Percentiles rank a stretch among this genome's conserved stretches.
Evolutionary conservation across 2,113 vertebrate genomes (phyloP).

Genomic region (Toxotes chatareus): DNA sequence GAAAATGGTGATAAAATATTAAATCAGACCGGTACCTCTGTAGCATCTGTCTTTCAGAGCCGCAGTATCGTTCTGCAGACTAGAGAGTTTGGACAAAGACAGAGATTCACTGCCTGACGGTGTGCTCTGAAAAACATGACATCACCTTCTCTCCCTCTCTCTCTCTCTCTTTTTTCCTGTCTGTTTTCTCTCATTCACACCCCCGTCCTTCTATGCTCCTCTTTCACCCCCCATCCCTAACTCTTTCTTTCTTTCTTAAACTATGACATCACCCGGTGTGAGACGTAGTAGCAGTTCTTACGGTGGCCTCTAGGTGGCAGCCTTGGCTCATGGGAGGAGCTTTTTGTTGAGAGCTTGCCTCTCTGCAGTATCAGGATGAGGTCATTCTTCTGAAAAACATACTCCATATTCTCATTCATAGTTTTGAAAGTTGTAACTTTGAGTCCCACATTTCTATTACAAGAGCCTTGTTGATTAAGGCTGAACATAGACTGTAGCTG

Average conservation of each 20-base stretch:
- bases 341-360: constrained; percentile 9
- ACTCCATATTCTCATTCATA: constrained; percentile 59
- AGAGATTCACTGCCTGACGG: neutral
- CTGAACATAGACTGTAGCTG: neutral
- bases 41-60: neutral
- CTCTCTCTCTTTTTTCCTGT: constrained; percentile 16
- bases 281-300: constrained; percentile 62
- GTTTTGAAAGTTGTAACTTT: constrained; percentile 52
- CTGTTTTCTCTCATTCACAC: constrained; percentile 52
- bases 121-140: constrained; percentile 67
- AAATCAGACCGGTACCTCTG: neutral
- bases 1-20: neutral
- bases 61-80: constrained; percentile 19
- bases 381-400: constrained; percentile 73
- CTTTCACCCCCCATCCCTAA: constrained; percentile 48
- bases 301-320: constrained; percentile 74
- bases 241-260: constrained; percentile 69
- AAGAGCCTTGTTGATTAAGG: neutral
- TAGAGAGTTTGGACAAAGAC: constrained; percentile 63
- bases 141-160: constrained; percentile 57
- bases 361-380: constrained; percentile 72
- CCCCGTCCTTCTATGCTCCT: constrained; percentile 28
- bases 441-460: neutral
- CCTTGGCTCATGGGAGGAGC: constrained; percentile 53
- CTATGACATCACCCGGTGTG: constrained; percentile 73